These are phyloP conservation scores for Cremastinae sp. DNA, from an alignment of 2,888 invertebrate genomes.

Conservation along the genomic window DNA sequence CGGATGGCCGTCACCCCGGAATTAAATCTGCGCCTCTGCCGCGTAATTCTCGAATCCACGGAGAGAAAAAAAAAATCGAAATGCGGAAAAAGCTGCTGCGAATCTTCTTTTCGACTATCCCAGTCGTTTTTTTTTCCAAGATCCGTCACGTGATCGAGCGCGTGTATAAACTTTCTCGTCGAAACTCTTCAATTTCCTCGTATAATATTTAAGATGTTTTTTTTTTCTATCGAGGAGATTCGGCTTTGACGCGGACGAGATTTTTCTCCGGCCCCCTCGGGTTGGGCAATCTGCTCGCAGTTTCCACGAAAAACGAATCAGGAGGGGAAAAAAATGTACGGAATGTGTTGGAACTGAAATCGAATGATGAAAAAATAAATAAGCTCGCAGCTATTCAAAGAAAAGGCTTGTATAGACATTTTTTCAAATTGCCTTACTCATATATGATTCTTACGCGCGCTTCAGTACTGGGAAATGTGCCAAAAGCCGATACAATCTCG, in stretches of 20 bases:
- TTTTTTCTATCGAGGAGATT: conserved; percentile 23
- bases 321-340: conserved; percentile 7
- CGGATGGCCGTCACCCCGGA: not conserved
- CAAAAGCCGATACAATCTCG: conserved; percentile 48
- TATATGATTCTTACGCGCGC: conserved; percentile 34
- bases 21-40: not conserved
- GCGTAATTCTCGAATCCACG: not conserved
- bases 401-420: conserved; percentile 18
- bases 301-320: conserved; percentile 20
- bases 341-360: not conserved
- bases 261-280: not conserved
- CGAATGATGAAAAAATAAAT: conserved; percentile 2
- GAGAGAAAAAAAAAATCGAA: not conserved
- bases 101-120: too few species aligned
- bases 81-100: too few species aligned
- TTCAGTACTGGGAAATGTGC: conserved; percentile 59
- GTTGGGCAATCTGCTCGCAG: not conserved
- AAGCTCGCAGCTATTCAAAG: conserved; percentile 3
- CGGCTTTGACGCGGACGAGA: conserved; percentile 30
- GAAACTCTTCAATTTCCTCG: conserved; percentile 37
- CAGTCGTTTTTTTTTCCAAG: not conserved
- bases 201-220: conserved; percentile 22
- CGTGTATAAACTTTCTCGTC: conserved; percentile 24
- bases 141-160: not conserved
- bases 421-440: conserved; percentile 51